Conservation (phyloP, 2,888 invertebrate species). For the Ctenicera cuprea region DNA sequence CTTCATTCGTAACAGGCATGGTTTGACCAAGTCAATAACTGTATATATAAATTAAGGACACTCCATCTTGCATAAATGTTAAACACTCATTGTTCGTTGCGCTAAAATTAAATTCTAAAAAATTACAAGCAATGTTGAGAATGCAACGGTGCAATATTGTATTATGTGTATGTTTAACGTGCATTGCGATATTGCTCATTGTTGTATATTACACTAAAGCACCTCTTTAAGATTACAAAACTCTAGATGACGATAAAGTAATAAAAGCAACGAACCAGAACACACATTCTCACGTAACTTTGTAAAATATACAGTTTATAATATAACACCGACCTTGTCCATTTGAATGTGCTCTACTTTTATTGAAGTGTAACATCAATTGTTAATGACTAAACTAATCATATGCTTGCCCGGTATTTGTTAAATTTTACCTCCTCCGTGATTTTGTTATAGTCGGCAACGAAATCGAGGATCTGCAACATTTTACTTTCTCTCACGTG, state of each 20-base stretch:
- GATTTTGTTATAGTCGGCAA: not conserved
- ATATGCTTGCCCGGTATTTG: not conserved
- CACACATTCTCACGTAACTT: not conserved
- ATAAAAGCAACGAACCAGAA: constrained; percentile 6
- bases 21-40: no score
- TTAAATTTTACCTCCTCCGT: not conserved
- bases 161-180: not conserved
- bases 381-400: not conserved
- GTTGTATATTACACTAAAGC: not conserved
- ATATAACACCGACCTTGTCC: constrained; percentile 5
- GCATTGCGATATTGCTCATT: not conserved
- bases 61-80: no score
- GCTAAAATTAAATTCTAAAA: not conserved
- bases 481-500: constrained; percentile 6
- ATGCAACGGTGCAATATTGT: not conserved
- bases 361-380: not conserved
- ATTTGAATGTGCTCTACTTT: constrained; percentile 14
- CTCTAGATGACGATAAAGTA: not conserved
- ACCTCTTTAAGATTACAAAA: constrained; percentile 2
- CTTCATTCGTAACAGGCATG: no score
- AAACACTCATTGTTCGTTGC: not conserved
- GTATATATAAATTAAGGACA: no score
- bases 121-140: not conserved
- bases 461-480: not conserved
- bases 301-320: not conserved